Evolutionary conservation across 1,140 invertebrate genomes (phyloP).

Genomic region (Luehdorfia chinensis): DNA sequence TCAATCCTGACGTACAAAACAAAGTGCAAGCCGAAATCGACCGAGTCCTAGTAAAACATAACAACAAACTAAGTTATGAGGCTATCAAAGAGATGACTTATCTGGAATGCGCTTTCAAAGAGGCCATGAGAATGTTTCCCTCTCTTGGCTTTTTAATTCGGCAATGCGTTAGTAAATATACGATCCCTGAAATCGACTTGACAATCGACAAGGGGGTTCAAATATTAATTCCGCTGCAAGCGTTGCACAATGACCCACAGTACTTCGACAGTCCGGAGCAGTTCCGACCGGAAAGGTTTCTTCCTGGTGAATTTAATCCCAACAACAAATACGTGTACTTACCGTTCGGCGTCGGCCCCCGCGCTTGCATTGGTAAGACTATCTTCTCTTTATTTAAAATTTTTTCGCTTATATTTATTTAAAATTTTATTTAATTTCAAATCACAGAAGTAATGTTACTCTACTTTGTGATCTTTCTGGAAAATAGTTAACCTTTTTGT

Average conservation of each 20-base stretch:
- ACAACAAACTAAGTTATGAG: slow-evolving; percentile 64
- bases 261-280: slow-evolving; percentile 75
- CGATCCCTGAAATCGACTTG: slow-evolving; percentile 54
- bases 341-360: slow-evolving; percentile 48
- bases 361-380: slow-evolving; percentile 48
- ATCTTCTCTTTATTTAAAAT: neutral
- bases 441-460: no score
- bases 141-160: slow-evolving; percentile 57
- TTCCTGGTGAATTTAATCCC: slow-evolving; percentile 38
- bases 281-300: slow-evolving; percentile 79
- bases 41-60: slow-evolving; percentile 53
- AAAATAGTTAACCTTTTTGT: no score
- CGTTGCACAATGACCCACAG: slow-evolving; percentile 76
- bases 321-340: slow-evolving; percentile 60
- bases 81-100: slow-evolving; percentile 71
- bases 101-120: slow-evolving; percentile 63
- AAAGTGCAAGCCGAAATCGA: slow-evolving; percentile 78
- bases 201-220: slow-evolving; percentile 53
- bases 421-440: no score
- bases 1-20: slow-evolving; percentile 77
- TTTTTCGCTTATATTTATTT: neutral
- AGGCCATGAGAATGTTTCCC: slow-evolving; percentile 74
- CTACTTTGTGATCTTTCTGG: no score
- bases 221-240: slow-evolving; percentile 61
- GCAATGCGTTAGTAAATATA: slow-evolving; percentile 61